Evolutionary conservation across 2,888 invertebrate genomes (phyloP).

Genomic region (Hylaea fasciaria): DNA sequence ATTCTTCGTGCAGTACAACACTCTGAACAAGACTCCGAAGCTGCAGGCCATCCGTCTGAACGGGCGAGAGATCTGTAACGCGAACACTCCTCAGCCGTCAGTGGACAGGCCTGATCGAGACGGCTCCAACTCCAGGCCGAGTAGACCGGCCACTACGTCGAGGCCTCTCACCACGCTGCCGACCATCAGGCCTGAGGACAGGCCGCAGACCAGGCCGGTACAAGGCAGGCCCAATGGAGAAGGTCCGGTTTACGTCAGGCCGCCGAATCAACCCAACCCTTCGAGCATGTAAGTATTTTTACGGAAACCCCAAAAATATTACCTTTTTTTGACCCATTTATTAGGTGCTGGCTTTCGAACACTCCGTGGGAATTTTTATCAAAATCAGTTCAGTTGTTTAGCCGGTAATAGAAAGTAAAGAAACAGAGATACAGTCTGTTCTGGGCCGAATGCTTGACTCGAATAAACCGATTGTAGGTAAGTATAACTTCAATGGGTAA

Average conservation of each 20-base stretch:
- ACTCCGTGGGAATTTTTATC: too few species aligned
- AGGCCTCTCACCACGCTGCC: conserved; percentile 33
- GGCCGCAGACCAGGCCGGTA: conserved; percentile 60
- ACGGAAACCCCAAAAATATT: not conserved
- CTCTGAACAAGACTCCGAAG: conserved; percentile 75
- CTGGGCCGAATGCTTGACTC: too few species aligned
- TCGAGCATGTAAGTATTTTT: conserved; percentile 69
- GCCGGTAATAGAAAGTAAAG: too few species aligned
- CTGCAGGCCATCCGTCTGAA: conserved; percentile 81
- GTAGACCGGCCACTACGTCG: conserved; percentile 34
- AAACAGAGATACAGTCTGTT: too few species aligned
- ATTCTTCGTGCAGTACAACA: conserved; percentile 86
- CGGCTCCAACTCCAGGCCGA: conserved; percentile 21
- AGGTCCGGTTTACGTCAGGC: conserved; percentile 68
- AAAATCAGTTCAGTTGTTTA: too few species aligned
- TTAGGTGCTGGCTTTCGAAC: too few species aligned
- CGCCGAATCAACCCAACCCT: conserved; percentile 57
- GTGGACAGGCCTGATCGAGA: conserved; percentile 51
- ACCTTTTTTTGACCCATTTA: not conserved
- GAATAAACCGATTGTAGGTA: too few species aligned
- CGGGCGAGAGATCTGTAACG: conserved; percentile 85
- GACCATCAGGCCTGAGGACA: conserved; percentile 55
- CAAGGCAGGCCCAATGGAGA: conserved; percentile 56
- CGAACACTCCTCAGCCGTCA: conserved; percentile 62
- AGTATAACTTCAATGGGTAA: too few species aligned